Base-by-base conservation (phyloP, 2,888 invertebrate genomes). In the Mimachlamys varia region DNA sequence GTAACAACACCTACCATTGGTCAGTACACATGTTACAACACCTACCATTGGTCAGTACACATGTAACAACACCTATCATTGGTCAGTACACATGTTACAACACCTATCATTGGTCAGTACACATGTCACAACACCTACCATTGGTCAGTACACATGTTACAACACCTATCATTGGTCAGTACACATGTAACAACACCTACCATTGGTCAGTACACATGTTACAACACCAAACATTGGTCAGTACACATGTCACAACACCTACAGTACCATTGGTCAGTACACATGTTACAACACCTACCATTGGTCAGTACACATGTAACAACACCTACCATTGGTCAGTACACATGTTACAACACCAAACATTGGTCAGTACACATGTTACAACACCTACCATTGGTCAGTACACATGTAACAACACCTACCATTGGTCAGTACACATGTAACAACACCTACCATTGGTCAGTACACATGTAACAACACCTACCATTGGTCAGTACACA, bases 31-130 rank as follows among this genome's bases (percentile, higher is more conserved):
- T 55, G 19, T 55, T 17, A 55, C 55, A 55, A 55, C 19, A 7
- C 19, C 55, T 55, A 15, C 19, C 55, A 55, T 19, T 55, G 55
- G 19, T 19, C 19, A 17, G 19, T 55, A 55, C 4, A 55, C 3
- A 55, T 55, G 19, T 55, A 15, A 55, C 55, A 55, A 19, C 62
- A 50, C 15, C 50, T 50, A 50, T 15, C 50, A 50, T 15, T 50
- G 50, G 15, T 15, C 50, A 50, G 50, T 50, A 50, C 15, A 50
- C 10, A 50, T 50, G 15, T 50, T 12, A 50, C 50, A 50, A 50
- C 15, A 89, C 13, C 33, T 90, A 94, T 93, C 92, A 93, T 93
- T 88, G 92, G 91, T 12, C 91, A 91, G 87, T 91, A 7, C 19
- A 55, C 3, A 55, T 55, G 19, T 55, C 13, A 55, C 10, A 55